Percentiles rank a stretch among this genome's conserved stretches.
phyloP scores from a whole-genome alignment of 1,140 invertebrate genomes.

The Heliconius hermathena region DNA sequence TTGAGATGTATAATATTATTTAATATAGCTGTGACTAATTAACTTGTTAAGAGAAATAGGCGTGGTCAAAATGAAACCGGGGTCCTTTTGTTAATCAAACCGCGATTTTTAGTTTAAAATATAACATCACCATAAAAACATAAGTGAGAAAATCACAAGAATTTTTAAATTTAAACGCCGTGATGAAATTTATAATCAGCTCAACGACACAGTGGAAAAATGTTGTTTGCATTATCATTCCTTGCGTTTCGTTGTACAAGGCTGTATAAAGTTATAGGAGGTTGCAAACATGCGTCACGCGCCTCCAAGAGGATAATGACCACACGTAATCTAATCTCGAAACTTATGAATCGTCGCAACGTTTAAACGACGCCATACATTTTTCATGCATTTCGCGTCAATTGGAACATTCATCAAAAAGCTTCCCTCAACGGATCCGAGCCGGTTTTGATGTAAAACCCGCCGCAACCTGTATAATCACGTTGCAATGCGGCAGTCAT shows the following conservation, averaged over 20 bases:
- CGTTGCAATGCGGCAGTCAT: conserved; percentile 28
- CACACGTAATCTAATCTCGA: conserved; percentile 67
- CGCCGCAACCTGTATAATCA: conserved; percentile 17
- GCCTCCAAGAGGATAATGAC: conserved; percentile 59
- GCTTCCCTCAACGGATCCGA: background rate
- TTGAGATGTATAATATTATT: background rate
- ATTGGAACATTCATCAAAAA: conserved; percentile 13
- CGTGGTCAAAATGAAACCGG: background rate
- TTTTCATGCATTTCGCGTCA: conserved; percentile 11
- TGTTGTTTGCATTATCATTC: conserved; percentile 22
- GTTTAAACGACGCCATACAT: background rate
- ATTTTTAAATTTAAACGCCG: background rate
- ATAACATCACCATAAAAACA: background rate
- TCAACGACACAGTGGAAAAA: conserved; percentile 15
- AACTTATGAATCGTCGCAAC: conserved; percentile 23
- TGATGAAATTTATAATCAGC: background rate
- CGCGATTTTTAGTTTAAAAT: background rate
- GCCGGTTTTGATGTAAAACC: conserved; percentile 1
- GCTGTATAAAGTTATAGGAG: conserved; percentile 25
- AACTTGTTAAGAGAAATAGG: background rate
- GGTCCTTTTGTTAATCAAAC: background rate
- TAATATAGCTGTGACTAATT: background rate
- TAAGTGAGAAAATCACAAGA: background rate
- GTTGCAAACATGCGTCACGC: conserved; percentile 42
- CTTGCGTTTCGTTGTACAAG: conserved; percentile 20